Base-by-base conservation (phyloP, 1,140 invertebrate genomes). In the Caenorhabditis elegans region DNA sequence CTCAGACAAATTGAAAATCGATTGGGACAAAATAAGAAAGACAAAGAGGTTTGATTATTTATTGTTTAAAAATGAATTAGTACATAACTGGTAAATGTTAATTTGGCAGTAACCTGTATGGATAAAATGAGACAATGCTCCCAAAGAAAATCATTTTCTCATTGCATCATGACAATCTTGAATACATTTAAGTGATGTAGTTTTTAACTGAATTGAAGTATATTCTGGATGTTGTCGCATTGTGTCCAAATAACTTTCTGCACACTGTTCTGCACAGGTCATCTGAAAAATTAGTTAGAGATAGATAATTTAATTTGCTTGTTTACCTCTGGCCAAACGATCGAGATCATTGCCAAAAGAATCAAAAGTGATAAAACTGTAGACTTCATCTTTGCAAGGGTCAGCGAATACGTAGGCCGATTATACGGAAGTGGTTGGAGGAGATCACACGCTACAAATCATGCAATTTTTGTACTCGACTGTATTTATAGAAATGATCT, bases 1-100 rank as follows among this genome's bases (percentile, higher is more conserved):
- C 79, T 89, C 28, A 76, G 86, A 43, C 86, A 89, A 76, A 84
- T 89, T 22, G 88, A 89, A 78, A 85, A 28, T 39, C 65, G 87
- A 65, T 78, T 89, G 15, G 82, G 84, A 60, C 70, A 60, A 49
- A 28, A 55, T 22, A 53, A 79, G 26, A 65, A 46, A 39, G 49
- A 55, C 8, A 79, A 46, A 79, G 53, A 79, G 78, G 78, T 46
- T 79, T 70, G 60, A 11, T 60, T 39, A n/a, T 39, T 80, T 28
- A 76, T 53, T 53, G 47, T 43, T 43, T 1, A 70, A 31, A 53
- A 53, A 26, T 22, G 39, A 70, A 39, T 70, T 13, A 34, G n/a
- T 70, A 19, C 60, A 70, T 70, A 70, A 17, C 19, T 70, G 28
- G 28, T 26, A 11, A 34, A 31, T 70, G 39, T 39, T 26, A 11